These are phyloP conservation scores for Fulmarus glacialis DNA, from an alignment of 2,113 vertebrate species.

Conservation along the genomic window DNA sequence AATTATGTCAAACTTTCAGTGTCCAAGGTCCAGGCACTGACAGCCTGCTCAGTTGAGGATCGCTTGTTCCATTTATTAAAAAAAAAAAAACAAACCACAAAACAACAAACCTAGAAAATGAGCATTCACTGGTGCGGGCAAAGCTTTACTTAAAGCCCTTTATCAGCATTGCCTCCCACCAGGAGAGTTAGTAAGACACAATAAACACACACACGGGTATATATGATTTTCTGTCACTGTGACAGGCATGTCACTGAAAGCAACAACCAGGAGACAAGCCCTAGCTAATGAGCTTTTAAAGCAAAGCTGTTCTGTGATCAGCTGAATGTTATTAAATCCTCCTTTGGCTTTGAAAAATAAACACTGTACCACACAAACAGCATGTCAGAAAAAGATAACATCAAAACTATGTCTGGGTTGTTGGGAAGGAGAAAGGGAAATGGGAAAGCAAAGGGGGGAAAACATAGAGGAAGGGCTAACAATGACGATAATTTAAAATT, in stretches of 20 bases:
- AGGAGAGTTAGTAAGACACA: background rate
- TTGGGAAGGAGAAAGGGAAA: background rate
- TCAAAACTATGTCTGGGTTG: background rate
- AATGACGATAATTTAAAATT: background rate
- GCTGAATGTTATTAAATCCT: background rate
- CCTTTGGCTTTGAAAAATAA: conserved; percentile 17
- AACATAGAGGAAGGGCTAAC: background rate
- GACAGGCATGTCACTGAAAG: background rate
- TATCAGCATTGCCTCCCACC: background rate
- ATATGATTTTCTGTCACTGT: background rate
- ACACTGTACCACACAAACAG: background rate
- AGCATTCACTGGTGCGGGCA: background rate
- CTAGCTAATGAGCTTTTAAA: conserved; percentile 30
- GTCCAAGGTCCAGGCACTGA: background rate
- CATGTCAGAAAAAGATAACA: background rate
- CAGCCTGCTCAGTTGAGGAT: background rate
- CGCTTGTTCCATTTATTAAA: background rate
- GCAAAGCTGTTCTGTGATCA: conserved; percentile 38
- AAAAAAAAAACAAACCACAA: background rate
- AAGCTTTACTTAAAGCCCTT: background rate
- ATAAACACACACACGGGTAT: background rate
- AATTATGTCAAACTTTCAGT: background rate
- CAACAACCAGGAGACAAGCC: background rate
- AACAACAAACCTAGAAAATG: background rate
- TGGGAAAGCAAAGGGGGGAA: background rate